Evolutionary conservation across 2,113 vertebrate species (phyloP).

Genomic region (Sceloporus undulatus): DNA sequence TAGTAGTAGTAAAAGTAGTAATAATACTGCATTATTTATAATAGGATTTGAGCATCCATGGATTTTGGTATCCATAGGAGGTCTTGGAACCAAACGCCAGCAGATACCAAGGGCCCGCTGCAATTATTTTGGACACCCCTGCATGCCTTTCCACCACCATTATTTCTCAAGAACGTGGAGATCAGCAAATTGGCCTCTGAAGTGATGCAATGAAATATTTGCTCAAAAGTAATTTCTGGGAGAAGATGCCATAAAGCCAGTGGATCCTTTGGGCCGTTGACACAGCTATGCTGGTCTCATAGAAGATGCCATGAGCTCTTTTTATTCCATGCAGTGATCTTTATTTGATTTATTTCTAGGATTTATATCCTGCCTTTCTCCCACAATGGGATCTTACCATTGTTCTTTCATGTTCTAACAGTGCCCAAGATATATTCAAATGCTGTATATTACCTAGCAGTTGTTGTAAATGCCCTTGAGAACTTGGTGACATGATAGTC

Average conservation of each 20-base stretch:
- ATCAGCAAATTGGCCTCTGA: constrained; percentile 76
- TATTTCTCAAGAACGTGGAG: constrained; percentile 54
- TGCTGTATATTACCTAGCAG: too few relatives aligned
- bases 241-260: constrained; percentile 54
- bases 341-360: too few relatives aligned
- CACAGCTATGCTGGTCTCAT: too few relatives aligned
- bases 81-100: too few relatives aligned
- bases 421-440: not conserved
- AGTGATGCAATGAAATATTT: constrained; percentile 68
- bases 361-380: too few relatives aligned
- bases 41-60: too few relatives aligned
- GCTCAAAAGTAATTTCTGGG: constrained; percentile 74
- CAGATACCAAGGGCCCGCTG: constrained; percentile 18
- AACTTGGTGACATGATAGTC: not conserved
- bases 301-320: not conserved
- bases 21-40: too few relatives aligned
- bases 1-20: too few relatives aligned
- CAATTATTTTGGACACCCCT: constrained; percentile 76
- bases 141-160: constrained; percentile 68
- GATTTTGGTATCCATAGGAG: too few relatives aligned
- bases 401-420: not conserved
- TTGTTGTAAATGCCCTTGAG: not conserved
- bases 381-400: not conserved
- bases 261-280: too few relatives aligned
- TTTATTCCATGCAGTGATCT: not conserved